Evolutionary conservation across 2,888 invertebrate genomes (phyloP).

Genomic region (Hyppa rectilinea): DNA sequence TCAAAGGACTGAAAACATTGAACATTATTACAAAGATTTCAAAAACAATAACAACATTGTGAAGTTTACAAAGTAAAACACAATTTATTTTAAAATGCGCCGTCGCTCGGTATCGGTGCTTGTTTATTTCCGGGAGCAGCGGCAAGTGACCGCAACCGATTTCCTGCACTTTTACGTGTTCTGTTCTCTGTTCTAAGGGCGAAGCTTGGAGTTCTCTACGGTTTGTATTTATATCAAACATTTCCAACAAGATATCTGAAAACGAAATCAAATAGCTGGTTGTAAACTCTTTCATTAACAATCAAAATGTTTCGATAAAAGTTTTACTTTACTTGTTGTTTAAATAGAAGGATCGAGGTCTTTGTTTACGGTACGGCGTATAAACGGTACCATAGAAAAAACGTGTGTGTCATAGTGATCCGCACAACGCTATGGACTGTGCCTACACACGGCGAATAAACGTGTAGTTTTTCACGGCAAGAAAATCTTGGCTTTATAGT

Average conservation of each 20-base stretch:
- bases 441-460: no score
- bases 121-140: constrained; percentile 57
- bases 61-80: constrained; percentile 44
- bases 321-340: constrained; percentile 23
- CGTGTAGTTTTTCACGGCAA: no score
- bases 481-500: no score
- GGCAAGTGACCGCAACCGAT: constrained; percentile 62
- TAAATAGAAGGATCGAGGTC: background rate
- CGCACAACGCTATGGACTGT: no score
- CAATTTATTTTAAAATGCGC: constrained; percentile 25
- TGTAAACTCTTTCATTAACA: constrained; percentile 38
- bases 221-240: constrained; percentile 17
- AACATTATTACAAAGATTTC: no score
- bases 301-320: constrained; percentile 1
- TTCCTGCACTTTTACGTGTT: constrained; percentile 62
- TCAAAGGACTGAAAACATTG: no score
- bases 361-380: no score
- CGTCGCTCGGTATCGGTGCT: constrained; percentile 21
- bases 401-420: no score
- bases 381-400: no score
- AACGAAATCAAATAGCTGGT: constrained; percentile 5
- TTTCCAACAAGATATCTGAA: constrained; percentile 13
- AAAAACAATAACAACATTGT: constrained; percentile 20
- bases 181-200: constrained; percentile 27
- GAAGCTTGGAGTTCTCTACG: constrained; percentile 2